These are phyloP conservation scores for Rhinopithecus roxellana DNA, from an alignment of 2,113 vertebrate genomes.

Conservation along the genomic window DNA sequence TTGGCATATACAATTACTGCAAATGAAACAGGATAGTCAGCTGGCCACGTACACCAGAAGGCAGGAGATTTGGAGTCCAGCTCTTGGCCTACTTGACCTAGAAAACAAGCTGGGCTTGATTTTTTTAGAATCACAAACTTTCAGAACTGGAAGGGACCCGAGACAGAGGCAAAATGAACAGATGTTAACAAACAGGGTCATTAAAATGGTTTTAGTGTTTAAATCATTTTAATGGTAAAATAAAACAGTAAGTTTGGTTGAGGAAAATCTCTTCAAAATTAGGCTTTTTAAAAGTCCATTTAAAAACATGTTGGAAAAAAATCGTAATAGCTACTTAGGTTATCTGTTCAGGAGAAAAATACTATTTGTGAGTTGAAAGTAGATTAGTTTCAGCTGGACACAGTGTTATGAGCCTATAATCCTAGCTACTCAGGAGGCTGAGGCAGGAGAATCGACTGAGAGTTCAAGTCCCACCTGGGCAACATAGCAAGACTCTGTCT, in stretches of 20 bases:
- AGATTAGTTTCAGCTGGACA: not conserved
- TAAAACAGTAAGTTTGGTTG: not conserved
- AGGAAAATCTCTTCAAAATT: not conserved
- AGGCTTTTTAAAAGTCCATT: not conserved
- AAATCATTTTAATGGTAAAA: too few relatives aligned
- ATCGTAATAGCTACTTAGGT: not conserved
- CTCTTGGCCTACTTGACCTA: not conserved
- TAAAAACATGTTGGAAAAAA: not conserved
- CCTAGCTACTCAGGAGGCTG: not conserved
- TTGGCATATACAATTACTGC: conserved; percentile 47
- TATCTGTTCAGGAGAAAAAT: conserved; percentile 3
- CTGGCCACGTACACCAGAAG: not conserved
- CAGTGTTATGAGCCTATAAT: not conserved
- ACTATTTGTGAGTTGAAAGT: not conserved
- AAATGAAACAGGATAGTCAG: not conserved
- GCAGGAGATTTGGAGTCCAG: not conserved
- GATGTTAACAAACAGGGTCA: not conserved
- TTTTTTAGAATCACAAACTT: not conserved
- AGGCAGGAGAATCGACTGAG: not conserved
- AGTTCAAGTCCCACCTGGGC: not conserved
- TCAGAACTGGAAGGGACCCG: not conserved
- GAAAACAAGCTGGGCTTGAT: not conserved
- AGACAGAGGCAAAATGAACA: not conserved
- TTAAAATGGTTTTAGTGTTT: conserved; percentile 17
- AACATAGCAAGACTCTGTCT: not conserved